Conservation (phyloP, 1,140 invertebrate genomes). For the Bombus difficillimus region DNA sequence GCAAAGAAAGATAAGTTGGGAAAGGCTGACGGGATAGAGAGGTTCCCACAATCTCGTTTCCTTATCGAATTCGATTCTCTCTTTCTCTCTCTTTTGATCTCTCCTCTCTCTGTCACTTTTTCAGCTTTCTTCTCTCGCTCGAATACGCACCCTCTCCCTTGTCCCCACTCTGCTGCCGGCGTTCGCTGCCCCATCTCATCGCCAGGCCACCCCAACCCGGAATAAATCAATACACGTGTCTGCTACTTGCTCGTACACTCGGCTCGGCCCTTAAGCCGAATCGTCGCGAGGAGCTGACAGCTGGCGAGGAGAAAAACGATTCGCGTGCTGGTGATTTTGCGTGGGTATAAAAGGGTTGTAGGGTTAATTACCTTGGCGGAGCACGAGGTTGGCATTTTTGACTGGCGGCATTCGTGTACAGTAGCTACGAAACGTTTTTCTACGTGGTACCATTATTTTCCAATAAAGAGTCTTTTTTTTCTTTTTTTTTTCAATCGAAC, state of each 20-base stretch:
- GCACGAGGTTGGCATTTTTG: background rate
- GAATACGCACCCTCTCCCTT: conserved; percentile 34
- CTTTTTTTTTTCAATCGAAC: no score
- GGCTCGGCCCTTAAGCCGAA: conserved; percentile 72
- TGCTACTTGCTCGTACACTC: conserved; percentile 75
- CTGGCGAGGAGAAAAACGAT: background rate
- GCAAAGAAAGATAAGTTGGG: background rate
- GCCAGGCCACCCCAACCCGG: conserved; percentile 69
- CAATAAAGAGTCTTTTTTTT: no score
- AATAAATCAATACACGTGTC: conserved; percentile 83
- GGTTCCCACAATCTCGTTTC: conserved; percentile 57
- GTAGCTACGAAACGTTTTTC: no score
- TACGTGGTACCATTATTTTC: no score
- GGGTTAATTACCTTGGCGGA: background rate
- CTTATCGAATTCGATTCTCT: conserved; percentile 27
- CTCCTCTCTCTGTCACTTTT: conserved; percentile 13
- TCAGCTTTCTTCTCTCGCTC: conserved; percentile 29
- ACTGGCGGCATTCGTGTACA: no score
- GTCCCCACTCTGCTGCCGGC: background rate
- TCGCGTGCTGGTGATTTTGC: background rate
- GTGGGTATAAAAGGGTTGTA: background rate
- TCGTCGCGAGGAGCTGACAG: conserved; percentile 29
- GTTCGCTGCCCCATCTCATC: conserved; percentile 54
- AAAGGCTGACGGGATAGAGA: conserved; percentile 7
- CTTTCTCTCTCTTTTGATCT: conserved; percentile 18